Percentiles rank a stretch among this genome's conserved stretches.
phyloP scores from a whole-genome alignment of 92 coral and sea anemone genomes.

The Phenganax stokvisi region DNA sequence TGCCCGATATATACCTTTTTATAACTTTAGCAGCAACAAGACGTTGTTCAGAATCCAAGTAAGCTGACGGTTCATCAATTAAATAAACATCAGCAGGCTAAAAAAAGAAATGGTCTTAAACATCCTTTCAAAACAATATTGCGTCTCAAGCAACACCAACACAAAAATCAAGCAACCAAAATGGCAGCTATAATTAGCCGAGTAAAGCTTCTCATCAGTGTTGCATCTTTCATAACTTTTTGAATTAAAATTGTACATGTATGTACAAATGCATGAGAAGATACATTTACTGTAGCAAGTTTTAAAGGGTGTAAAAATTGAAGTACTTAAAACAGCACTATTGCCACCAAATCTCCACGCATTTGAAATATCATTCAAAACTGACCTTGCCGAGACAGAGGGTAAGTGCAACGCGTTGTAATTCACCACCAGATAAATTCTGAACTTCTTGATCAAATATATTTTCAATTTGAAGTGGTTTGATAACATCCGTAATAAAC shows the following conservation, averaged over 20 bases:
- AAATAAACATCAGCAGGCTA: constrained; percentile 97
- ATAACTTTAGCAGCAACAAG: constrained; percentile 98
- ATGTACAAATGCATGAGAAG: no score
- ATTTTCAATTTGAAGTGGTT: constrained; percentile 82
- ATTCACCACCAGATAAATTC: constrained; percentile 98
- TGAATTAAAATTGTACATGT: no score
- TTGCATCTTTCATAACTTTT: no score
- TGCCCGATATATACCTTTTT: constrained; percentile 56
- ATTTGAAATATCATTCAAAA: background rate
- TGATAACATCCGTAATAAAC: constrained; percentile 92
- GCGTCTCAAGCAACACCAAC: no score
- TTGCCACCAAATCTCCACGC: background rate
- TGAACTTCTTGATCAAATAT: constrained; percentile 96
- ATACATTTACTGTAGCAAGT: no score
- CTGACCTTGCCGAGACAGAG: constrained; percentile 95
- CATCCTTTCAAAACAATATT: background rate
- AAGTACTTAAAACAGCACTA: background rate
- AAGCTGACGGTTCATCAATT: constrained; percentile 96
- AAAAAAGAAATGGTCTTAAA: background rate
- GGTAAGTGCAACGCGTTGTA: constrained; percentile 95
- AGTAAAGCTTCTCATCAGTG: no score
- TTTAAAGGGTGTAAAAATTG: background rate
- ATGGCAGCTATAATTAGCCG: no score
- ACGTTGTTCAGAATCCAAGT: constrained; percentile 98
- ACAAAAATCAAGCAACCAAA: no score